phyloP scores from a whole-genome alignment of 2,888 invertebrate species.

The Drosophila mettleri region DNA sequence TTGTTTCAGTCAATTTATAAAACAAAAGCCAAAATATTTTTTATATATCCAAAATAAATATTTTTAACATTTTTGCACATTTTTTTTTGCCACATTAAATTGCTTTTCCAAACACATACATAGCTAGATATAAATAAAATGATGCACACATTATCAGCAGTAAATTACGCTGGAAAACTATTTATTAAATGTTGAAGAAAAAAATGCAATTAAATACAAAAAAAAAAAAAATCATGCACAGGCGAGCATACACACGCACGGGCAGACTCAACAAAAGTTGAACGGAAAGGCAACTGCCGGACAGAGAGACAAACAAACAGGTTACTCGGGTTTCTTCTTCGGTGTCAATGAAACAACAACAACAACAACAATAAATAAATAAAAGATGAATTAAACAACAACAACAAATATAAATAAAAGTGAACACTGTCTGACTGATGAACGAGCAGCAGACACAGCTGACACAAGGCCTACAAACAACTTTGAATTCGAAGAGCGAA shows the following conservation, averaged over 20 bases:
- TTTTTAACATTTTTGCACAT: not conserved
- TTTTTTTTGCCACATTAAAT: slow-evolving; percentile 25
- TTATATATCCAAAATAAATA: not conserved
- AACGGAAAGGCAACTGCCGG: slow-evolving; percentile 39
- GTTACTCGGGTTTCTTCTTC: slow-evolving; percentile 80
- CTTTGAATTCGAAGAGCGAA: not conserved
- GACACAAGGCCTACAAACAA: slow-evolving; percentile 33
- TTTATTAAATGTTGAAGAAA: slow-evolving; percentile 46
- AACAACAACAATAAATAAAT: slow-evolving; percentile 38
- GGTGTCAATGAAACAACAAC: slow-evolving; percentile 72
- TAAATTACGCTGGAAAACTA: slow-evolving; percentile 36
- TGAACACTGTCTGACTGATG: slow-evolving; percentile 41
- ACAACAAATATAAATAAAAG: slow-evolving; percentile 37
- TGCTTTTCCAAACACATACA: slow-evolving; percentile 13
- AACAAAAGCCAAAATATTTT: no score
- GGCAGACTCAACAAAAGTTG: slow-evolving; percentile 27
- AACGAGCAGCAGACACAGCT: slow-evolving; percentile 44
- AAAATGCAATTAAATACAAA: slow-evolving; percentile 52
- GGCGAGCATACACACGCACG: slow-evolving; percentile 1
- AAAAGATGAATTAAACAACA: slow-evolving; percentile 45
- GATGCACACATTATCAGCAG: slow-evolving; percentile 37
- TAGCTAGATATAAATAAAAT: slow-evolving; percentile 17
- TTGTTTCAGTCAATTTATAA: no score
- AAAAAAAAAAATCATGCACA: slow-evolving; percentile 20
- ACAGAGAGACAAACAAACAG: slow-evolving; percentile 65